Evolutionary conservation across 2,797 vertebrate genomes (phyloP).

Genomic region (Pithecia hirsuta): DNA sequence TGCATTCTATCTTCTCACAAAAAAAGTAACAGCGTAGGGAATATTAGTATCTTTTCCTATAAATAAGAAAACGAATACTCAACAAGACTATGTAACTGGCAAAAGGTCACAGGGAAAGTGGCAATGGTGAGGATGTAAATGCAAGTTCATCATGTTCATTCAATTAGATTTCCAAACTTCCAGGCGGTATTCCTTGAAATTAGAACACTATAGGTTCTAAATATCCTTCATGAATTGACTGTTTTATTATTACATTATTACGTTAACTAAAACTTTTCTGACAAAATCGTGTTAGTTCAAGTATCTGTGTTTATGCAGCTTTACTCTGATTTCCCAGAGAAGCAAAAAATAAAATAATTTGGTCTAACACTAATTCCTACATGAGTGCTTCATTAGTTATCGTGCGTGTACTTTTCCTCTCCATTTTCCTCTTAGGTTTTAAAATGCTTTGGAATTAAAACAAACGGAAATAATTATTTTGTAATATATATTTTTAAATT

Average conservation of each 20-base stretch:
- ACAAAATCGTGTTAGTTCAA: conserved; percentile 18
- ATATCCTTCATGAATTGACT: neutral
- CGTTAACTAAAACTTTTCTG: neutral
- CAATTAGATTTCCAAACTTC: neutral
- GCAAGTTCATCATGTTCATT: neutral
- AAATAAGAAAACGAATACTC: neutral
- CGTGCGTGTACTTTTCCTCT: neutral
- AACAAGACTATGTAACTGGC: neutral
- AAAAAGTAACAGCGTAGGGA: conserved; percentile 9
- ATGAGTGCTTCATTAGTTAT: neutral
- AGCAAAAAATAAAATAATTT: neutral
- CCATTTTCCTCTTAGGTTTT: neutral
- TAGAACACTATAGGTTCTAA: neutral
- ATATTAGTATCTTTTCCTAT: neutral
- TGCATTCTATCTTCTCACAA: neutral
- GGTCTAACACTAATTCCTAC: neutral
- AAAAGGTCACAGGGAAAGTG: neutral
- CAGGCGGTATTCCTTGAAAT: neutral
- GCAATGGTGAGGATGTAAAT: neutral
- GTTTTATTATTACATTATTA: neutral
- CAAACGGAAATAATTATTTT: neutral
- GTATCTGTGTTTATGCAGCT: neutral
- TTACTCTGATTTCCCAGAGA: neutral
- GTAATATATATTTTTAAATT: neutral
- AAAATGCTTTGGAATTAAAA: neutral